Conservation (phyloP, 2,113 vertebrate genomes). For the Synodontis membranacea region DNA sequence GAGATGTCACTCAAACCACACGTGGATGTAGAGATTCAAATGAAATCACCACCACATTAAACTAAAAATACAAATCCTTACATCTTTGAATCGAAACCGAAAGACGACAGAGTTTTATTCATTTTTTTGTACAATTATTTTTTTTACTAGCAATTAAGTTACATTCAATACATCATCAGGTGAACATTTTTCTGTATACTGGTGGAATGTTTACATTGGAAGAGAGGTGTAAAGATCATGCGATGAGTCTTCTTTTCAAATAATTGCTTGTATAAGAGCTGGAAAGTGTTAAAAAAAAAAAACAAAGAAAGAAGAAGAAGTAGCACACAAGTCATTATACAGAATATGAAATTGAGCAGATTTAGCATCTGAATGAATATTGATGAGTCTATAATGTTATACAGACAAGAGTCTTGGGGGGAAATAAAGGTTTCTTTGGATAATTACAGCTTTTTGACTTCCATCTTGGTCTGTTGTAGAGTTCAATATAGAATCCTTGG, state of each 20-base stretch:
- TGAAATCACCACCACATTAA: no score
- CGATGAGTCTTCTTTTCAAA: no score
- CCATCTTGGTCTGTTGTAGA: background rate
- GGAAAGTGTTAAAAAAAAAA: background rate
- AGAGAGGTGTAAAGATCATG: background rate
- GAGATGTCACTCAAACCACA: no score
- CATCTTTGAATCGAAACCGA: no score
- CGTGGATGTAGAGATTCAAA: background rate
- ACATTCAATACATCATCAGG: background rate
- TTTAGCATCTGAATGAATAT: conserved; percentile 10
- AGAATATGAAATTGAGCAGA: background rate
- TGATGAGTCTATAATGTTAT: background rate
- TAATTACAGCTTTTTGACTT: background rate
- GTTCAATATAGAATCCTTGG: background rate
- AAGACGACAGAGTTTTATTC: no score
- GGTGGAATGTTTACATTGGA: background rate
- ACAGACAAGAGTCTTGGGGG: background rate
- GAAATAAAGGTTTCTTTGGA: background rate
- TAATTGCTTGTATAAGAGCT: background rate
- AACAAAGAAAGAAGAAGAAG: background rate
- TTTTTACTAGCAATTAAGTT: background rate
- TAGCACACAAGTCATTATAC: background rate
- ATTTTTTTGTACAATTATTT: background rate
- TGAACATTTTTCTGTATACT: background rate
- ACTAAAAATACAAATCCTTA: no score